Conservation (phyloP, 2,888 invertebrate species). For the Cantharis rufa region DNA sequence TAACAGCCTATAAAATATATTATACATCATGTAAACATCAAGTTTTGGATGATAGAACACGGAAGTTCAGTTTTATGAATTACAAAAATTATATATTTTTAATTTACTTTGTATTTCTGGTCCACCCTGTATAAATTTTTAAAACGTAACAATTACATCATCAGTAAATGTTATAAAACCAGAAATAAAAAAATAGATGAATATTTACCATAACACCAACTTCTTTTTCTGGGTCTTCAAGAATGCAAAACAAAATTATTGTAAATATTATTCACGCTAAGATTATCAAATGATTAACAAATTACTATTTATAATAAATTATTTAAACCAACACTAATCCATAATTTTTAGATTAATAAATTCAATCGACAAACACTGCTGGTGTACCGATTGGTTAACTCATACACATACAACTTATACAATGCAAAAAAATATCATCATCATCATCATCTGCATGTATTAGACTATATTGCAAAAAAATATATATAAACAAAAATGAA, state of each 20-base stretch:
- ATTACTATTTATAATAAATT: not conserved
- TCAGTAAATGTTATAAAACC: not conserved
- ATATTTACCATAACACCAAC: not conserved
- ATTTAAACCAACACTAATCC: not conserved
- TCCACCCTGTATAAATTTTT: no score
- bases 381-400: not conserved
- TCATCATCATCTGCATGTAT: no score
- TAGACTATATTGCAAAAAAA: no score
- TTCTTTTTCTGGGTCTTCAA: not conserved
- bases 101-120: no score
- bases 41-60: no score
- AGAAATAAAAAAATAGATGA: not conserved
- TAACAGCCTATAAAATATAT: no score
- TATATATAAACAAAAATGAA: no score
- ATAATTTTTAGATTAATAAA: not conserved
- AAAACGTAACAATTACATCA: not conserved
- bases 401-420: no score
- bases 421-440: no score
- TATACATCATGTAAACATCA: no score
- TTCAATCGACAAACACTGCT: not conserved
- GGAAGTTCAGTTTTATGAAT: no score
- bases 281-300: not conserved
- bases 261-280: not conserved
- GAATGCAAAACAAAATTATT: not conserved
- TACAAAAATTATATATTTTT: no score